These are phyloP conservation scores for Epinephelus awoara DNA, from an alignment of 2,797 vertebrate species.

Conservation along the genomic window DNA sequence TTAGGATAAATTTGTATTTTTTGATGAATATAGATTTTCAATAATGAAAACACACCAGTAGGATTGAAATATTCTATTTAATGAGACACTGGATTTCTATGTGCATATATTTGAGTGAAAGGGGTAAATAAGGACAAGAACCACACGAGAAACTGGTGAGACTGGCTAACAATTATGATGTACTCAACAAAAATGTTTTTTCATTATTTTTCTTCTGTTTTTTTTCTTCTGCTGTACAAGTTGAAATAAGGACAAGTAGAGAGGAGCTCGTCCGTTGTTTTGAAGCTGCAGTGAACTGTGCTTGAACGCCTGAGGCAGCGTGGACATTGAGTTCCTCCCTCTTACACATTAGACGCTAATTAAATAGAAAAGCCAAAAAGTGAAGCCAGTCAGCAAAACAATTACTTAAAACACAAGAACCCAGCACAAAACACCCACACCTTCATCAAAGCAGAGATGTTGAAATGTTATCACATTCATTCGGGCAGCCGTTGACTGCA, in stretches of 20 bases:
- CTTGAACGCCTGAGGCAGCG: conserved; percentile 40
- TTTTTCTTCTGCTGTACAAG: conserved; percentile 2
- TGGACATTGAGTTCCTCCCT: conserved; percentile 43
- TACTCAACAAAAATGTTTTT: not conserved
- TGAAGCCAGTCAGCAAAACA: conserved; percentile 38
- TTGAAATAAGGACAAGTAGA: not conserved
- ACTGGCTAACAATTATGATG: not conserved
- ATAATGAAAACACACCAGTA: not conserved
- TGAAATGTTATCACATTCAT: conserved; percentile 9
- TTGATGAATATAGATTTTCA: not conserved
- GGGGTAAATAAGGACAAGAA: no score
- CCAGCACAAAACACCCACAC: conserved; percentile 33
- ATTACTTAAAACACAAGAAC: conserved; percentile 17
- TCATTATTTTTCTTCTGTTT: conserved; percentile 1
- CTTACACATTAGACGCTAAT: conserved; percentile 44
- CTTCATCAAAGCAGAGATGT: not conserved
- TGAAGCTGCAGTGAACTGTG: conserved; percentile 36
- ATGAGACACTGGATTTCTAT: not conserved
- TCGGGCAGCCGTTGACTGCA: not conserved
- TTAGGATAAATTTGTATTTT: not conserved
- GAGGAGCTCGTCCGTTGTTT: conserved; percentile 10
- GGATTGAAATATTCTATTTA: not conserved
- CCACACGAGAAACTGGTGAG: not conserved
- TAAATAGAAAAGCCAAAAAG: conserved; percentile 27
- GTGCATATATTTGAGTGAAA: no score